Evolutionary conservation across 2,113 vertebrate species (phyloP), one percentile per base, ranked within the genome.

Genomic region (Tinamus guttatus): DNA sequence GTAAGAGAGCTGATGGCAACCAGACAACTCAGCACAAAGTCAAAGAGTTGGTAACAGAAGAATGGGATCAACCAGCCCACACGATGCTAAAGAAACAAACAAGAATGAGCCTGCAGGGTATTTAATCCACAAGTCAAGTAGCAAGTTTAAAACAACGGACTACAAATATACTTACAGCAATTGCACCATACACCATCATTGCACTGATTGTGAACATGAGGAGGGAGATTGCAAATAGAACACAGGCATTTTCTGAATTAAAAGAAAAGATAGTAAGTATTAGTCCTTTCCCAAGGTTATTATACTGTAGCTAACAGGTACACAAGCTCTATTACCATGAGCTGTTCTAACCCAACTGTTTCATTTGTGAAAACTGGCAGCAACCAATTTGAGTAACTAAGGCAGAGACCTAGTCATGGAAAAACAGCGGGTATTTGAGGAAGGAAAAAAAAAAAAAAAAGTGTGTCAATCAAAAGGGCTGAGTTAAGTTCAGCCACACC

Each of bases 131-230:
- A 85, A 85, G 11, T 17, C 12, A 75, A 92, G 47, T 38, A 68
- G 38, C 22, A 86, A 92, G 15, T 81, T 90, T 30, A 40, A 90
- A 92, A 43, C 4, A 27, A 76, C 0, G 1, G 3, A 45, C 11
- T 56, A 16, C 36, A 47, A 71, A 73, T 17, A 65, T 92, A 98
- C 99, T 99, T 98, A 99, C 99, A 92, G 99, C 99, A 54, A 99
- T 99, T 32, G 99, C 99, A 91, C 99, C 99, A 2, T 99, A 99
- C 36, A 99, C 99, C 99, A 99, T 98, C 99, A 99, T 99, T 80
- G 99, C 99, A 94, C 99, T 99, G 98, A 99, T 99, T 36, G 99
- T 99, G 97, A 99, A 99, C 99, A 99, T 99, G 95, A 99, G 98
- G 59, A 99, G 98, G 71, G 99, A 99, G 96, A 99, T 99, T 77